These are phyloP conservation scores for Alosa sapidissima DNA, from an alignment of 2,797 vertebrate genomes.

Conservation along the genomic window DNA sequence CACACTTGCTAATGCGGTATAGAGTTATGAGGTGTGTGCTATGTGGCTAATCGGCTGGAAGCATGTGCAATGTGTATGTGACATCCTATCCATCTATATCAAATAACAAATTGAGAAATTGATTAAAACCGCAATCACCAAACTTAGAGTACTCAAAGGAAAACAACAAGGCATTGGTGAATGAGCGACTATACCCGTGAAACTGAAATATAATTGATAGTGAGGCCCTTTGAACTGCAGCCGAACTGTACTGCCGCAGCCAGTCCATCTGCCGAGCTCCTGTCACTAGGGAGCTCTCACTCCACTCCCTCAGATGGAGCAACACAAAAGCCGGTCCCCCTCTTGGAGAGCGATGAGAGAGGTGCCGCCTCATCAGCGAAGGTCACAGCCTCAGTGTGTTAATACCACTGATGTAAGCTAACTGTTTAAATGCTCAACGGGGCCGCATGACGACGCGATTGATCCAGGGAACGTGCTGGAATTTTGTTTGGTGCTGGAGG, in stretches of 20 bases:
- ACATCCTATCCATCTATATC: not conserved
- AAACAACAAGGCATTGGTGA: not conserved
- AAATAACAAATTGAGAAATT: not conserved
- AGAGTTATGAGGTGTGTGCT: not conserved
- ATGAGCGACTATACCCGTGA: not conserved
- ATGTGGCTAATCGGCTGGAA: not conserved
- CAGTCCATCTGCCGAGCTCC: not conserved
- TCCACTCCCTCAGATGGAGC: not conserved
- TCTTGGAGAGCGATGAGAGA: constrained; percentile 11
- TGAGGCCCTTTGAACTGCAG: not conserved
- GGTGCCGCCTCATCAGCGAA: not conserved
- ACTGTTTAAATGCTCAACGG: not conserved
- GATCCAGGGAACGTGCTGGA: constrained; percentile 31
- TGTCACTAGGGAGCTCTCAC: not conserved
- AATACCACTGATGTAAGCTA: constrained; percentile 13
- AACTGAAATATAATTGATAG: not conserved
- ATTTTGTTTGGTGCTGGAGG: constrained; percentile 37
- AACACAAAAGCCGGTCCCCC: not conserved
- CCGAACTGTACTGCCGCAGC: not conserved
- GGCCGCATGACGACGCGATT: constrained; percentile 37
- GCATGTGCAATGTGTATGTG: not conserved
- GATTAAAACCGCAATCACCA: not conserved
- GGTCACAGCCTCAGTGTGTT: not conserved
- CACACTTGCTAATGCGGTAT: not conserved
- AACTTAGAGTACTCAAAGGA: not conserved